Base-by-base conservation (phyloP, 2,113 vertebrate species). In the Callochromis pleurospilus region DNA sequence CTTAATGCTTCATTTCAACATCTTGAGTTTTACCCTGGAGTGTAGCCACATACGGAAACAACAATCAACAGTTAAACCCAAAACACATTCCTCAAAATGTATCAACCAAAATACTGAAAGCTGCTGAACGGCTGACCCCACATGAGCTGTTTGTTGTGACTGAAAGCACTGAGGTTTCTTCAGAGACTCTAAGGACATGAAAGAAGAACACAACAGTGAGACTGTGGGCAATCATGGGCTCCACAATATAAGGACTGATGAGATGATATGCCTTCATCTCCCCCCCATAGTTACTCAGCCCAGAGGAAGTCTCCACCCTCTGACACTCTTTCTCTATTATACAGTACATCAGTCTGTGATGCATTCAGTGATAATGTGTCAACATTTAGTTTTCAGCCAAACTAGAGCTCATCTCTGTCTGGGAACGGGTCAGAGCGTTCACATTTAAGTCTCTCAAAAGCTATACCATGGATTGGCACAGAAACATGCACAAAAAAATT, bases 11-110 rank as follows among this genome's bases (percentile, higher is more conserved):
- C 38, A 8, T 83, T 89, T 88, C 24, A 81, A 26, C 65, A 82
- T 89, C 84, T 84, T 68, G 60, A 77, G 83, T 83, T 60, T 81
- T 24, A 9, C 45, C 83, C 56, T 85, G 75, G 86, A 90, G 19
- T 7, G 21, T n/a, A 81, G 90, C 91, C 90, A 92, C 83, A 79
- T 83, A 80, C 55, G 73, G 87, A 94, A 92, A 92, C 88, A 91
- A 90, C 92, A 85, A 93, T 94, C 91, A 91, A 89, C 87, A 88
- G 88, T 80, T 89, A 54, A 79, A 77, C 86, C 89, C 83, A 33
- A 90, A 86, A 88, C 82, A 47, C 92, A 95, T 95, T 90, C 91
- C 91, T 80, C 26, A 6, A 49, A 29, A 80, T 86, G 75, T 31
- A n/a, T 87, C 84, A 73, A 68, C 60, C 82, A 55, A 86, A 84